Conservation (phyloP, 2,113 vertebrate genomes). For the Stigmatopora argus region DNA sequence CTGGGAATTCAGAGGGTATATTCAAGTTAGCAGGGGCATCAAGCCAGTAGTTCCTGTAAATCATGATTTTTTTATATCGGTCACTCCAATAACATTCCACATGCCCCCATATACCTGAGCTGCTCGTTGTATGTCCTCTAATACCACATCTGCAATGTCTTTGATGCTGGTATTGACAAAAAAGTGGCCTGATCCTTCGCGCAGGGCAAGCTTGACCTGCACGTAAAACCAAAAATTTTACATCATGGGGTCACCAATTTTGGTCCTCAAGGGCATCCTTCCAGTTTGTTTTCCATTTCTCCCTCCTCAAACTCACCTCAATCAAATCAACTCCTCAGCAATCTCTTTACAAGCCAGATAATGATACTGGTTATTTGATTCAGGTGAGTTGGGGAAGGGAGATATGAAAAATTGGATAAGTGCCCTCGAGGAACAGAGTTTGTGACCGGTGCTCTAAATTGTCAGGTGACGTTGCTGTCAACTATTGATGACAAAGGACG, state of each 20-base stretch:
- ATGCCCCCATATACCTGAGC: constrained; percentile 72
- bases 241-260: not conserved
- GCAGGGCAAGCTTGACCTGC: constrained; percentile 78
- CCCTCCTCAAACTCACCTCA: no score
- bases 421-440: no score
- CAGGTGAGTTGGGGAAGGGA: no score
- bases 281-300: no score
- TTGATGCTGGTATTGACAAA: constrained; percentile 80
- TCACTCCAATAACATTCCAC: not conserved
- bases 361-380: no score
- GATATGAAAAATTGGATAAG: no score
- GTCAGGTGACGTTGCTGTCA: no score
- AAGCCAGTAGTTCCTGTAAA: not conserved
- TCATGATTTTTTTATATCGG: not conserved
- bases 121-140: constrained; percentile 72
- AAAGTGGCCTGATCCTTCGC: constrained; percentile 90
- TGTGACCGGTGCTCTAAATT: no score
- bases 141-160: constrained; percentile 70
- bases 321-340: no score
- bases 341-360: no score
- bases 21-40: not conserved
- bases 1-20: constrained; percentile 55
- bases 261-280: no score
- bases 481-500: no score
- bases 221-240: constrained; percentile 9